Conservation (phyloP, 2,888 invertebrate genomes). For the Willowsia nigromaculata region DNA sequence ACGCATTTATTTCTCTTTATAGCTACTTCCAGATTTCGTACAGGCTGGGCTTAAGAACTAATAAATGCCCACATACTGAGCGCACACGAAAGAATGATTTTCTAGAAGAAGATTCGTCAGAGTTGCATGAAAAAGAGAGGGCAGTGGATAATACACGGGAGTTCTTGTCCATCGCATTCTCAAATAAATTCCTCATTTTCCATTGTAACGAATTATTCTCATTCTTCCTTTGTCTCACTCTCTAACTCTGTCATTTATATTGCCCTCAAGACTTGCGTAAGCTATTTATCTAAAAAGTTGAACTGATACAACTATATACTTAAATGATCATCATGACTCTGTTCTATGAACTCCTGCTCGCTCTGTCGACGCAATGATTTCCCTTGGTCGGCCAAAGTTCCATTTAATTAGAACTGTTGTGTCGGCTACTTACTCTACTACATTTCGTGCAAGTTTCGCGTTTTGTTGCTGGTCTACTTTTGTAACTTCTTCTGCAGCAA, state of each 20-base stretch:
- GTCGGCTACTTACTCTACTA: slow-evolving; percentile 18
- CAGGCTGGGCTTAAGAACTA: not conserved
- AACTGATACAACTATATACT: slow-evolving; percentile 13
- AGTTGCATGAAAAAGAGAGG: not conserved
- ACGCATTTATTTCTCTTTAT: slow-evolving; percentile 1
- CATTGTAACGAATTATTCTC: slow-evolving; percentile 22
- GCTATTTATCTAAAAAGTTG: slow-evolving; percentile 50
- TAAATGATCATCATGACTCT: not conserved
- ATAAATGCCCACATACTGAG: not conserved
- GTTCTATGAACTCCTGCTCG: slow-evolving; percentile 36
- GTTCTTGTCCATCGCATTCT: not conserved
- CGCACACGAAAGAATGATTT: not conserved
- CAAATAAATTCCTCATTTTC: slow-evolving; percentile 17
- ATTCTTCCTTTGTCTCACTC: not conserved
- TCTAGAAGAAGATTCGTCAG: not conserved
- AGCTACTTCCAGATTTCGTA: not conserved
- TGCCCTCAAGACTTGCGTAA: slow-evolving; percentile 39
- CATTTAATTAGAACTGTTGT: slow-evolving; percentile 66
- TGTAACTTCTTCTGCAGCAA: slow-evolving; percentile 32
- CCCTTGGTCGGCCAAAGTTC: slow-evolving; percentile 62
- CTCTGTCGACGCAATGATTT: slow-evolving; percentile 57
- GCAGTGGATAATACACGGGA: not conserved
- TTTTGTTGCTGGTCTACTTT: slow-evolving; percentile 3
- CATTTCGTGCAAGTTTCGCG: not conserved
- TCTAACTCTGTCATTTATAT: slow-evolving; percentile 4